phyloP scores from a whole-genome alignment of 2,888 invertebrate species.

The Eurytoma californica region DNA sequence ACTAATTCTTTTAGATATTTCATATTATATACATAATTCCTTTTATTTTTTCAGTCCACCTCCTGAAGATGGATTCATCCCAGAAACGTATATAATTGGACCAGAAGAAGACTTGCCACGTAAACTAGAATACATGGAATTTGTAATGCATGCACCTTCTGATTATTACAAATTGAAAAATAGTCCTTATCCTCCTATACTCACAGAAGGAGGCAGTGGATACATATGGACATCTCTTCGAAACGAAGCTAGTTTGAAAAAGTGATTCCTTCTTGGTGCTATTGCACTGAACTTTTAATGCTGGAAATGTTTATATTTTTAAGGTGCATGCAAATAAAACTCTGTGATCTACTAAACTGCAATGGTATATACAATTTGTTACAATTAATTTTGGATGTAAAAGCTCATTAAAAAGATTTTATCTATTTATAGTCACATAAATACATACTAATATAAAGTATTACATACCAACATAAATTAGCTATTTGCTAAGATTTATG shows the following conservation, averaged over 20 bases:
- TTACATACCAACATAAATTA: not conserved
- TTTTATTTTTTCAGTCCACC: conserved; percentile 78
- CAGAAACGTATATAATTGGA: conserved; percentile 92
- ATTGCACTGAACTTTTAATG: conserved; percentile 24
- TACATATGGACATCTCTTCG: conserved; percentile 72
- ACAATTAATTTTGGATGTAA: conserved; percentile 18
- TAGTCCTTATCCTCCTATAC: conserved; percentile 84
- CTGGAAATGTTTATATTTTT: conserved; percentile 30
- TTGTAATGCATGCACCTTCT: conserved; percentile 95
- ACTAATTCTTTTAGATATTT: conserved; percentile 7
- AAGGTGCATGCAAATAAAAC: conserved; percentile 18
- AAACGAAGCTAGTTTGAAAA: conserved; percentile 66
- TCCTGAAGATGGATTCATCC: conserved; percentile 87
- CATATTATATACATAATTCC: not conserved
- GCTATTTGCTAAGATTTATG: conserved; percentile 16
- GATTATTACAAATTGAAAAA: conserved; percentile 89
- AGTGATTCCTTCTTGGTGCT: conserved; percentile 50
- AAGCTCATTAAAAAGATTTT: conserved; percentile 19
- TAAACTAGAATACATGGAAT: conserved; percentile 90
- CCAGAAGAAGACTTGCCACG: conserved; percentile 94
- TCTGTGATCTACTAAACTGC: conserved; percentile 43
- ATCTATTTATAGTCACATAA: conserved; percentile 4
- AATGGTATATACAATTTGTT: conserved; percentile 28
- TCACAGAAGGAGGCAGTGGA: conserved; percentile 68
- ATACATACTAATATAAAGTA: conserved; percentile 8